Conservation (phyloP, 2,797 vertebrate genomes). For the Phoeniculus purpureus region DNA sequence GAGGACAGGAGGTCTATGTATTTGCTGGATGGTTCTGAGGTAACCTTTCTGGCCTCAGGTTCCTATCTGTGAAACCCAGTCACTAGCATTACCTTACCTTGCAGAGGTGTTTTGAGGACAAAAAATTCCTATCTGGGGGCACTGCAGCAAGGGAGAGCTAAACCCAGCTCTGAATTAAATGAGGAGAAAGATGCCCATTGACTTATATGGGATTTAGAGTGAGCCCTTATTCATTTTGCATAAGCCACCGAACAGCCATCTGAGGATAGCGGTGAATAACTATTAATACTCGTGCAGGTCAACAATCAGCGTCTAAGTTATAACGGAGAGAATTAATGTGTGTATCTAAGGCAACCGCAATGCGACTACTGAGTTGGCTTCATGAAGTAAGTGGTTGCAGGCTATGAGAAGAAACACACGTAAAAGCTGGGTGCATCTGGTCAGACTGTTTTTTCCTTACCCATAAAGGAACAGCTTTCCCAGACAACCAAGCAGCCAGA, state of each 20-base stretch:
- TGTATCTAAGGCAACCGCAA: constrained; percentile 34
- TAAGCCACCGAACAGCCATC: constrained; percentile 23
- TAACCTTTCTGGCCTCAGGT: not conserved
- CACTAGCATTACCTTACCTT: not conserved
- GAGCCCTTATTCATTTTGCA: constrained; percentile 42
- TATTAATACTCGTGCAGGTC: constrained; percentile 14
- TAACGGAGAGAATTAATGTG: constrained; percentile 35
- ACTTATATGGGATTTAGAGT: constrained; percentile 40
- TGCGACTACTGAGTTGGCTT: constrained; percentile 11
- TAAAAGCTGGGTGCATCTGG: not conserved
- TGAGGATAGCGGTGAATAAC: constrained; percentile 42
- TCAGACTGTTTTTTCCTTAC: not conserved
- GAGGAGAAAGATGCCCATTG: constrained; percentile 51
- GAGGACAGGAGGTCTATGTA: not conserved
- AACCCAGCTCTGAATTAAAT: constrained; percentile 41
- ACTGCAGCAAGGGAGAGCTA: not conserved
- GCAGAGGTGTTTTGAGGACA: constrained; percentile 54
- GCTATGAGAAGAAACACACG: not conserved
- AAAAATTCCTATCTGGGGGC: constrained; percentile 2
- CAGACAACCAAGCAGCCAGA: not conserved
- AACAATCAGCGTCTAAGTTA: constrained; percentile 24
- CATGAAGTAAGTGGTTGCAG: constrained; percentile 6
- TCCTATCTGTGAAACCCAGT: not conserved
- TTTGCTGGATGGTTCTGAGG: not conserved
- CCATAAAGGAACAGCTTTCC: constrained; percentile 19